A percentile compares a stretch with the other conserved stretches of the same genome.
Conservation (phyloP, 2,888 invertebrate species). For the Cerastis rubricosa region DNA sequence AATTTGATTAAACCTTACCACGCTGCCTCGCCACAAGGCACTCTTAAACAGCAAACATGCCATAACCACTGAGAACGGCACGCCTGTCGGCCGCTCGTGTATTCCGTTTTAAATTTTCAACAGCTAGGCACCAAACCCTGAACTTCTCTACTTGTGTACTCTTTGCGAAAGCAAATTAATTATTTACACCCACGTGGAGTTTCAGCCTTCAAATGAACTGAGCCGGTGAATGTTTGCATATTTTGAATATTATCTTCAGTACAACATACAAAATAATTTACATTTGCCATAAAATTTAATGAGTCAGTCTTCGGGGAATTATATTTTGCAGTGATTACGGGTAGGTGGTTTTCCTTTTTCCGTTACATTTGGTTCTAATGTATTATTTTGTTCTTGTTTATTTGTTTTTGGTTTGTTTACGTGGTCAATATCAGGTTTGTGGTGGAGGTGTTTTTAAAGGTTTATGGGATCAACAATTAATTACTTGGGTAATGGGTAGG, state of each 20-base stretch:
- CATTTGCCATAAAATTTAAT: constrained; percentile 62
- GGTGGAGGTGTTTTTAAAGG: constrained; percentile 6
- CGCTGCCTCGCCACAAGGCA: constrained; percentile 8
- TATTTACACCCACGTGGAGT: constrained; percentile 77
- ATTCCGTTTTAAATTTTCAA: constrained; percentile 82
- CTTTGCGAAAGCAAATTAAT: constrained; percentile 86
- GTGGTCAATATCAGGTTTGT: constrained; percentile 28
- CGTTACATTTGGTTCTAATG: constrained; percentile 25
- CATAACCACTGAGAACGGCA: constrained; percentile 76
- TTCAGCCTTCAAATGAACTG: constrained; percentile 76
- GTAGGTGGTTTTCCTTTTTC: constrained; percentile 40
- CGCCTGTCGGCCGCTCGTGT: constrained; percentile 71
- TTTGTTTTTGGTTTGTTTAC: constrained; percentile 19
- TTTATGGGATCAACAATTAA: constrained; percentile 12
- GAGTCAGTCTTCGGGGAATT: constrained; percentile 44
- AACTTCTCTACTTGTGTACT: constrained; percentile 64
- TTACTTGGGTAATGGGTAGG: constrained; percentile 1
- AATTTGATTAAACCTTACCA: constrained; percentile 29
- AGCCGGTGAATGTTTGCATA: constrained; percentile 73
- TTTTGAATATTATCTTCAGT: constrained; percentile 70
- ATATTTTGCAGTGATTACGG: constrained; percentile 53
- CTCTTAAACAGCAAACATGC: constrained; percentile 64
- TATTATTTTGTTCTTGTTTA: constrained; percentile 43
- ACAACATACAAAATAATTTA: constrained; percentile 64
- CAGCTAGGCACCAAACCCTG: constrained; percentile 72